These are phyloP conservation scores for Microplitis manilae DNA, from an alignment of 2,888 invertebrate genomes.

Conservation along the genomic window DNA sequence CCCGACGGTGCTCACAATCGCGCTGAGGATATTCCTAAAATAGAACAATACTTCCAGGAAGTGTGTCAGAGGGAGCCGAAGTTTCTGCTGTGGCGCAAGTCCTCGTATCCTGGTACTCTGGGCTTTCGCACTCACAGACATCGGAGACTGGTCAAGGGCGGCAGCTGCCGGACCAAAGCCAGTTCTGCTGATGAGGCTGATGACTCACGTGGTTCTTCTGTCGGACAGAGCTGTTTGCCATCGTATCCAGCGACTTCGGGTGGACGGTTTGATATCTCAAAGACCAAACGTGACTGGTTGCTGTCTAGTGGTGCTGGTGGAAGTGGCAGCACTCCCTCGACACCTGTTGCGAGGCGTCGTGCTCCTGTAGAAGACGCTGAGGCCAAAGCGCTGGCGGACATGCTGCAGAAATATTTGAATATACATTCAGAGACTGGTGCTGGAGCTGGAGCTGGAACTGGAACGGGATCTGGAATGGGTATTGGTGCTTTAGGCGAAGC, in stretches of 20 bases:
- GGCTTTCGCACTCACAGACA: constrained; percentile 74
- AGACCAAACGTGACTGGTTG: constrained; percentile 80
- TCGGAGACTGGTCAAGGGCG: constrained; percentile 76
- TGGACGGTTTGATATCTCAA: constrained; percentile 80
- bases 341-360: constrained; percentile 58
- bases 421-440: constrained; percentile 72
- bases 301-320: constrained; percentile 60
- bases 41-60: constrained; percentile 88
- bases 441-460: constrained; percentile 47
- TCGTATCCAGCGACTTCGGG: constrained; percentile 74
- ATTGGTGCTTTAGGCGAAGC: background rate
- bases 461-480: constrained; percentile 30
- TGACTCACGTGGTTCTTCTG: constrained; percentile 62
- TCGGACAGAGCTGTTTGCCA: constrained; percentile 53
- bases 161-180: constrained; percentile 79
- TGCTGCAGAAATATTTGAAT: constrained; percentile 79
- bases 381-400: constrained; percentile 76
- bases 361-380: constrained; percentile 71
- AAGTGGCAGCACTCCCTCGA: constrained; percentile 62
- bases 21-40: constrained; percentile 83
- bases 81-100: constrained; percentile 87
- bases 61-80: constrained; percentile 84
- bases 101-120: constrained; percentile 82
- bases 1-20: constrained; percentile 86
- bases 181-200: constrained; percentile 80